Evolutionary conservation across 1,140 invertebrate genomes (phyloP), one percentile per base, ranked within the genome.

Genomic region (Littorina saxatilis): DNA sequence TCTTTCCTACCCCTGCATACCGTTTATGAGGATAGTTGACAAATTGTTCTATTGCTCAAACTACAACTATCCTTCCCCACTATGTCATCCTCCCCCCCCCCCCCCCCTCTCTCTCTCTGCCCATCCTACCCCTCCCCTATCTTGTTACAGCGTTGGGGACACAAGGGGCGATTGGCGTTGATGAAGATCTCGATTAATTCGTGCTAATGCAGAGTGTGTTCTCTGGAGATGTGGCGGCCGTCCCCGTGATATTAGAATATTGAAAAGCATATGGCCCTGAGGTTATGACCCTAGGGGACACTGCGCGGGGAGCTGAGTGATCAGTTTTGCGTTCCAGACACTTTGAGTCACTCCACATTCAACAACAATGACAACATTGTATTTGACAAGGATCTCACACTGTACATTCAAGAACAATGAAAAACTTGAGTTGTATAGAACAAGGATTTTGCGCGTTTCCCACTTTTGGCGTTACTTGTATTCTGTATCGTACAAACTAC

Each of bases 151-250:
- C 15, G 47, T 29, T 27, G 27, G 50, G 13, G 66, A 74, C 66
- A 80, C 70, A 39, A 37, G 68, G 55, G 79, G 61, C 79, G 70
- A 61, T 73, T 61, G 43, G 58, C 37, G 47, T 73, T 73, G 70
- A 80, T 80, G 79, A 80, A 80, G n/a, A 73, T 73, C 70, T 80
- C 50, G 32, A 73, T 72, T 80, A 80, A 80, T 80, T 74, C 70
- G 23, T 55, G 37, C 68, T 80, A 80, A 80, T 80, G 79, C 68
- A 72, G 70, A 27, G 20, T 32, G 23, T 52, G 66, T 43, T 58
- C 68, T 55, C 70, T 1, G 3, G 70, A 73, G 70, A 80, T 58
- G 79, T 7, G 37, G 37, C 50, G n/a, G 29, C 20, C 23, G 76
- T 4, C 47, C 39, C 55, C 20, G 58, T 39, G 55, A 78, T 78